Evolutionary conservation across 2,113 vertebrate species (phyloP), one percentile per base, ranked within the genome.

Genomic region (Larimichthys polyactis): DNA sequence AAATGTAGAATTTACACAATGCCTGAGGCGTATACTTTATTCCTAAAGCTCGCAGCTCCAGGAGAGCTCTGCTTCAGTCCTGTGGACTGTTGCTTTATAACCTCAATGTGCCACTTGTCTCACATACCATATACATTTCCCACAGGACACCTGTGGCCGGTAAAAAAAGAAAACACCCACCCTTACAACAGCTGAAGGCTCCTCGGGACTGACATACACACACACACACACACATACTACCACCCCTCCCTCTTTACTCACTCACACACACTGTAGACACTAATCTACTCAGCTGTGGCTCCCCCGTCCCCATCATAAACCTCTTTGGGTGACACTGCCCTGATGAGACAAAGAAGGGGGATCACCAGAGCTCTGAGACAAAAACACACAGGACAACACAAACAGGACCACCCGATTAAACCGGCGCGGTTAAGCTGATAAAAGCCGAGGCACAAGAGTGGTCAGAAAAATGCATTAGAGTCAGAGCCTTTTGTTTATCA

Each of bases 401-500:
- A 90, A 93, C 90, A 89, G 74, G 87, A 80, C 54, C 54, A 75
- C 68, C 75, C 60, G 65, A 87, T 91, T 93, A 91, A 94, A 85
- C 77, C 81, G 43, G 67, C 59, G 59, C 75, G 52, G 89, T 73
- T 93, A 94, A 95, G 90, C 93, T 81, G 92, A 90, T 95, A 89
- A 90, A 92, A 88, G 79, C 78, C 17, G 40, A 81, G 83, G 79
- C 73, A 85, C 71, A 88, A 82, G 81, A 86, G 80, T 87, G 78
- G 76, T 86, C 85, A 78, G 54, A 68, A 89, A 87, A 87, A 81
- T 90, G 85, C 86, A 87, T 92, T 89, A 93, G 44, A 91, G 71
- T 69, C 82, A 60, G 86, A 94, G 89, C 84, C 82, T 80, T 92
- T 95, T 94, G 93, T 94, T 94, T 94, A 89, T 85, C 84, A 76